Evolutionary conservation across 2,113 vertebrate species (phyloP).

Genomic region (Camelus dromedarius): DNA sequence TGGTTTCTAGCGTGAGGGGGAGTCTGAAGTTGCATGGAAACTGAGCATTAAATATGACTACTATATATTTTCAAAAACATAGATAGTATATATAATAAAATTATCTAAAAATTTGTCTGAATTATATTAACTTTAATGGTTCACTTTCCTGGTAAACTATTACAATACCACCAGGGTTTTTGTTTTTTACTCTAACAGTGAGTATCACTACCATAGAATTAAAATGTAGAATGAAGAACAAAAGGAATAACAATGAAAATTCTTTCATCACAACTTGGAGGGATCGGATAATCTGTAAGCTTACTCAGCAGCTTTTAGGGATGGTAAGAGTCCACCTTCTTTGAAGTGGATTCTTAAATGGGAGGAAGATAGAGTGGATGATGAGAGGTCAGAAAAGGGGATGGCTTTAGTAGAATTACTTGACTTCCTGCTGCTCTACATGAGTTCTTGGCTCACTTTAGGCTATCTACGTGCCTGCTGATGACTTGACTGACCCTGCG

Average conservation of each 20-base stretch:
- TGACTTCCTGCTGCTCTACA: conserved; percentile 1
- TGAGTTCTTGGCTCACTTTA: conserved; percentile 72
- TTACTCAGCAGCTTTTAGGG: not conserved
- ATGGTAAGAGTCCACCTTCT: not conserved
- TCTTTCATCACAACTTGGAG: not conserved
- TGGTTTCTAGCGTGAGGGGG: not conserved
- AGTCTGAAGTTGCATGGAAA: not conserved
- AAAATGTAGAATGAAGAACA: not conserved
- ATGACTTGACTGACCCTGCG: conserved; percentile 98
- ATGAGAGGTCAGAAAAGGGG: not conserved
- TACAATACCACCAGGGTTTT: not conserved
- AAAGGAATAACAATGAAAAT: not conserved
- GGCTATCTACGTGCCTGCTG: conserved; percentile 99
- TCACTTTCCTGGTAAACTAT: not conserved
- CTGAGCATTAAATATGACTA: not conserved
- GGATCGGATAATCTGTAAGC: not conserved
- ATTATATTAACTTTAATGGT: not conserved
- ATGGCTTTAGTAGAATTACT: not conserved
- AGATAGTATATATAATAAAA: not conserved
- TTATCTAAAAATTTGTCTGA: not conserved
- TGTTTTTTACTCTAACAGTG: not conserved
- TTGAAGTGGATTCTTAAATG: not conserved
- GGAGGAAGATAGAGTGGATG: not conserved
- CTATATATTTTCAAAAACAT: not conserved
- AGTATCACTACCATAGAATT: not conserved